A percentile compares a stretch with the other conserved stretches of the same genome.
Conservation (phyloP, 2,113 vertebrate genomes). For the Otolemur garnettii region DNA sequence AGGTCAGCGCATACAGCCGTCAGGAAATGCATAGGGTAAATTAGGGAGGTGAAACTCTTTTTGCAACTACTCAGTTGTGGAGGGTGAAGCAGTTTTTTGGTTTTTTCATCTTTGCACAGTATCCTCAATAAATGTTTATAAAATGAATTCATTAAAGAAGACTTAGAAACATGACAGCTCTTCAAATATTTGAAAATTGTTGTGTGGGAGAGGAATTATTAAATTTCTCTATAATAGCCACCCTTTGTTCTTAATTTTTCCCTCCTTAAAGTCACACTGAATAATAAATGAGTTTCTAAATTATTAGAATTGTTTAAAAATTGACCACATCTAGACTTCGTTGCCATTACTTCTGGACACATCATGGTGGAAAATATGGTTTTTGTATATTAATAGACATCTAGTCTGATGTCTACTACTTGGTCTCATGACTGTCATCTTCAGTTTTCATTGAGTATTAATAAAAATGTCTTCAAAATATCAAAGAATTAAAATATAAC, state of each 20-base stretch:
- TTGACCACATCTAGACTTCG: neutral
- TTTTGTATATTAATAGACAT: neutral
- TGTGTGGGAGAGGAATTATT: neutral
- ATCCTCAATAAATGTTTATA: constrained; percentile 23
- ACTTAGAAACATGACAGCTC: neutral
- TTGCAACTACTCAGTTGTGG: neutral
- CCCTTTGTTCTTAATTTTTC: neutral
- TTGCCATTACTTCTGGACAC: neutral
- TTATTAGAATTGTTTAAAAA: constrained; percentile 12
- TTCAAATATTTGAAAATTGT: constrained; percentile 44
- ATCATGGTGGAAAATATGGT: neutral
- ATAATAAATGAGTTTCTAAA: neutral
- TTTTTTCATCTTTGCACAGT: neutral
- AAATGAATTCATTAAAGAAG: constrained; percentile 48
- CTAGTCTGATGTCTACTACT: neutral
- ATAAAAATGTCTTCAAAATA: constrained; percentile 29
- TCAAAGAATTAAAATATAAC: constrained; percentile 35
- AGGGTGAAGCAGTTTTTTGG: neutral
- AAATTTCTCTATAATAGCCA: neutral
- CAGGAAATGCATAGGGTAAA: neutral
- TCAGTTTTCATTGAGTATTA: neutral
- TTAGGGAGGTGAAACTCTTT: neutral
- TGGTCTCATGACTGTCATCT: neutral
- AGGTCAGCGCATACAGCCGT: neutral
- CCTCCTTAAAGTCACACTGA: neutral